phyloP scores from a whole-genome alignment of 2,113 vertebrate genomes.

The Cnemophilus loriae region DNA sequence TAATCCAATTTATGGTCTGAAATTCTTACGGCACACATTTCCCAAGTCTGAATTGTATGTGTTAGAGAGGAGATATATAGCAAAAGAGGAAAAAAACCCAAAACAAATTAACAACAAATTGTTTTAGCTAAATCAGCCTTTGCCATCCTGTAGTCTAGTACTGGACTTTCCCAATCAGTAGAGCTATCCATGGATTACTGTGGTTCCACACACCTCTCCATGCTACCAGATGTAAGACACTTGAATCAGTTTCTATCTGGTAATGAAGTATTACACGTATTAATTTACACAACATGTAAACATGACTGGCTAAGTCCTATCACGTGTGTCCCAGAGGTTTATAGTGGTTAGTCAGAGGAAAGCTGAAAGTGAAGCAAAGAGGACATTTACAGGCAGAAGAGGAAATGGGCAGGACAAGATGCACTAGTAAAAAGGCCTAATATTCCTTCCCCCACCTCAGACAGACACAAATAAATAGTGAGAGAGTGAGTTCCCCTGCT shows the following conservation, averaged over 20 bases:
- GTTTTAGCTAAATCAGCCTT: neutral
- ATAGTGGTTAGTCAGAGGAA: neutral
- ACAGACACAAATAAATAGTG: neutral
- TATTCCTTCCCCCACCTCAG: neutral
- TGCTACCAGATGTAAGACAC: neutral
- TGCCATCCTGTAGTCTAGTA: neutral
- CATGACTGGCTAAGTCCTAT: neutral
- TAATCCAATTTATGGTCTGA: neutral
- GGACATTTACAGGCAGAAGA: constrained; percentile 10
- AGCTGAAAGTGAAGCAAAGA: constrained; percentile 57
- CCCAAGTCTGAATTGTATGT: neutral
- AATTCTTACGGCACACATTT: neutral
- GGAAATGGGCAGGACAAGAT: constrained; percentile 24
- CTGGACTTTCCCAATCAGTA: neutral
- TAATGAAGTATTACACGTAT: neutral
- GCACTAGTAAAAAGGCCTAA: neutral
- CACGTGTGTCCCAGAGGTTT: neutral
- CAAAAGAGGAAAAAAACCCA: neutral
- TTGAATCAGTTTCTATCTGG: neutral
- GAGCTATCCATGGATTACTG: neutral
- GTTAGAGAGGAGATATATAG: neutral
- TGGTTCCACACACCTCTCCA: neutral
- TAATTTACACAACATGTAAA: neutral
- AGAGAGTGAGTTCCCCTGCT: neutral
- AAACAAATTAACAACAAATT: neutral